phyloP scores from a whole-genome alignment of 2,888 invertebrate species.

The Lasioglossum zephyrum region DNA sequence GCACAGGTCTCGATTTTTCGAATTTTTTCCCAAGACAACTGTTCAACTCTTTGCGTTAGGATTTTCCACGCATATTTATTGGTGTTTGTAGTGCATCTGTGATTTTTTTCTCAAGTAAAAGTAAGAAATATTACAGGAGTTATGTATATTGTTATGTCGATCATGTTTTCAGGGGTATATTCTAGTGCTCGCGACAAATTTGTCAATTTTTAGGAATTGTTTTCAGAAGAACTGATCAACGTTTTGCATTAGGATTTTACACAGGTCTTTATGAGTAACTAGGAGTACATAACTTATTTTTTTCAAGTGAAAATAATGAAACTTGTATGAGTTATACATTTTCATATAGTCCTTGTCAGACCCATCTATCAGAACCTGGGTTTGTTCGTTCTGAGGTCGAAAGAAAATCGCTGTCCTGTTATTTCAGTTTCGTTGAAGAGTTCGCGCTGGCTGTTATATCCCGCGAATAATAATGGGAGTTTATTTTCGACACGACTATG shows the following conservation, averaged over 20 bases:
- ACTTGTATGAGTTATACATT: too few relatives aligned
- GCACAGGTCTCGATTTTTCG: neutral
- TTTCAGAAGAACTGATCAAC: neutral
- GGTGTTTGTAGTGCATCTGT: accelerated
- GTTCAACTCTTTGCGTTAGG: neutral
- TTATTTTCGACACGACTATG: neutral
- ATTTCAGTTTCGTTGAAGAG: neutral
- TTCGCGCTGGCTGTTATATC: neutral
- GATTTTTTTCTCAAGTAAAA: neutral
- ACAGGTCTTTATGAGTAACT: neutral
- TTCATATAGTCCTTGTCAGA: too few relatives aligned
- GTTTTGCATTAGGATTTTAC: neutral
- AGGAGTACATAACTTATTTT: too few relatives aligned
- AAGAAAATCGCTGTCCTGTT: neutral
- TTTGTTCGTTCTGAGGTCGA: too few relatives aligned
- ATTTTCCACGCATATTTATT: neutral
- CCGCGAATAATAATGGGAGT: slow-evolving; percentile 3
- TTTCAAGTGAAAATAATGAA: too few relatives aligned
- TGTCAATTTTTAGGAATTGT: too few relatives aligned
- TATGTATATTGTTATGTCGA: neutral
- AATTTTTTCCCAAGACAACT: neutral
- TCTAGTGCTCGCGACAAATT: too few relatives aligned
- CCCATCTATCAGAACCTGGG: too few relatives aligned
- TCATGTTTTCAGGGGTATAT: neutral
- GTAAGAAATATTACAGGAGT: neutral